These are phyloP conservation scores for Lamprotornis superbus DNA, from an alignment of 2,113 vertebrate genomes.

Conservation along the genomic window DNA sequence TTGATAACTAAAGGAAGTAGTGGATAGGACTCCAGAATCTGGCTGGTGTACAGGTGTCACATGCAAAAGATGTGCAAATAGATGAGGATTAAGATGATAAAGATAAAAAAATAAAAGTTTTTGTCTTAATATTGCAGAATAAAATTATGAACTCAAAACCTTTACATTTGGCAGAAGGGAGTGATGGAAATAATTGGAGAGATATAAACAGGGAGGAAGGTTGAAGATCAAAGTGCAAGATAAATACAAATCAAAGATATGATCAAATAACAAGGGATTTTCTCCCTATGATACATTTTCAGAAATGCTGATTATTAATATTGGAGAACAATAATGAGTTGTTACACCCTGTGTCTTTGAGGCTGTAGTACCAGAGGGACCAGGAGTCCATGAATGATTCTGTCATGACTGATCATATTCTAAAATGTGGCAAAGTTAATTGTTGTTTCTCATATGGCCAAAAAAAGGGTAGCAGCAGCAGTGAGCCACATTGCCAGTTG, in stretches of 20 bases:
- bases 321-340: neutral
- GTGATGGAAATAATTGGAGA: neutral
- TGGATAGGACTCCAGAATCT: neutral
- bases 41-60: neutral
- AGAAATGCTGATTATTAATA: neutral
- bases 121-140: neutral
- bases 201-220: neutral
- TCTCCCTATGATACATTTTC: neutral
- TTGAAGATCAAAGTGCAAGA: neutral
- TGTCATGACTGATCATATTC: neutral
- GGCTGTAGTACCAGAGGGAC: neutral
- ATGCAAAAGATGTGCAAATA: neutral
- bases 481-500: neutral
- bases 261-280: neutral
- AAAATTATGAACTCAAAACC: neutral
- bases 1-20: neutral
- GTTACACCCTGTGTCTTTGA: neutral
- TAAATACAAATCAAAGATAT: neutral
- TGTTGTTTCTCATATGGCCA: rapidly evolving
- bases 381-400: neutral
- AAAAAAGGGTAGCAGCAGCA: neutral
- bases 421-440: neutral
- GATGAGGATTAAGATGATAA: neutral
- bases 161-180: neutral
- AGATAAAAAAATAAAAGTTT: neutral